Evolutionary conservation across 2,797 vertebrate species (phyloP), one percentile per base, ranked within the genome.

Genomic region (Rhinichthys osculus): DNA sequence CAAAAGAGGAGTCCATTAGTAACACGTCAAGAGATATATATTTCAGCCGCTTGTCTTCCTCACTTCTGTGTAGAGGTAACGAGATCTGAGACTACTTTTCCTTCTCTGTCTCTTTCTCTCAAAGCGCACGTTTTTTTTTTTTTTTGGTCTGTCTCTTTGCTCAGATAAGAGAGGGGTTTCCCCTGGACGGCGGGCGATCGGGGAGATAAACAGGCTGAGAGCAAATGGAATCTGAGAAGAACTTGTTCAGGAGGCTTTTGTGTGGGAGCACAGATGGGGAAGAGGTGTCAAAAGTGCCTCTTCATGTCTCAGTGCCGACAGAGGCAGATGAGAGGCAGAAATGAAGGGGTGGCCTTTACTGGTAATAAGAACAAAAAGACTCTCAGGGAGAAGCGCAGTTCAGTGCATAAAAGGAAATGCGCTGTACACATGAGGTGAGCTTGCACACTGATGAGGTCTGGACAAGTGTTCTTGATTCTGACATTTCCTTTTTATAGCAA

Each of bases 141-240:
- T 71, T 77, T 59, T 72, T 35, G 52, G 30, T 57, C 57, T 35
- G 50, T 69, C 42, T 86, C 72, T 83, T 83, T 76, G 47, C 57
- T 73, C 82, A 81, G 85, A 88, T 88, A 89, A 88, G 85, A 64
- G 82, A 7, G 10, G 73, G 73, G 80, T 62, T 83, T 88, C 54
- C 85, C 81, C 70, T 38, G 30, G 70, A 30, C 8, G 23, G 59
- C 7, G 2, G 69, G 2, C 2, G 64, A 70, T 86, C 35, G 13
- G 67, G 54, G 59, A 79, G 85, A 86, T 85, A 81, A 87, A 89
- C 89, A 87, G 44, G n/a, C 80, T 66, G 70, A 79, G 77, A 89
- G 70, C 77, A 86, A 89, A 90, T 88, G 79, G 79, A 85, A 86
- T 86, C 67, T 85, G 85, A 81, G 77, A 82, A 72, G 38, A 89